These are phyloP conservation scores for Aricia artaxerxes DNA, from an alignment of 2,888 invertebrate genomes.

Conservation along the genomic window DNA sequence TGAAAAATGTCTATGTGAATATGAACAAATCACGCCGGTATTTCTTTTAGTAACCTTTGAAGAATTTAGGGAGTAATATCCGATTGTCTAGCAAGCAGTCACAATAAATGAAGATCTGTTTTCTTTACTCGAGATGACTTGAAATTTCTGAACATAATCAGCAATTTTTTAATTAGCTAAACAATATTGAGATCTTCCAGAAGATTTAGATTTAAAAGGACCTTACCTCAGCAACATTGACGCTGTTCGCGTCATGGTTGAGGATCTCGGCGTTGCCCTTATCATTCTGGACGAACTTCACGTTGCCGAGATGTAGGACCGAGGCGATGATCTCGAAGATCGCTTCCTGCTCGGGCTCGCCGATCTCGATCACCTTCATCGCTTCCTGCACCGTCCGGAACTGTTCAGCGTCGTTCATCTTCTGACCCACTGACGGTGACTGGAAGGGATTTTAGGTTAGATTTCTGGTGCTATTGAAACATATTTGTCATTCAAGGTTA, in stretches of 20 bases:
- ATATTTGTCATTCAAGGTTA: neutral
- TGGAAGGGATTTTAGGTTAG: slow-evolving; percentile 40
- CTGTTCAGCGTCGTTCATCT: slow-evolving; percentile 82
- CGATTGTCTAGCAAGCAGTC: too few relatives aligned
- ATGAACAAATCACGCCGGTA: neutral
- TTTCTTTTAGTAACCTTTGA: neutral
- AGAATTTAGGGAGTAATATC: too few relatives aligned
- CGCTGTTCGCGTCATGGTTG: slow-evolving; percentile 78
- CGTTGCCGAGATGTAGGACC: slow-evolving; percentile 91
- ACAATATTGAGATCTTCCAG: too few relatives aligned
- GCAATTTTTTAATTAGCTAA: too few relatives aligned
- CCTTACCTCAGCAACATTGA: slow-evolving; percentile 84
- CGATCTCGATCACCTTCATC: slow-evolving; percentile 89
- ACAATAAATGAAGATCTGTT: too few relatives aligned
- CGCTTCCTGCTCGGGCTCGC: slow-evolving; percentile 84
- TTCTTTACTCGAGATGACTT: neutral
- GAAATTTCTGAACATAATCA: too few relatives aligned
- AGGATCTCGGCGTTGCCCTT: slow-evolving; percentile 86
- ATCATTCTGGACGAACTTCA: slow-evolving; percentile 87
- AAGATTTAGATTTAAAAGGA: too few relatives aligned
- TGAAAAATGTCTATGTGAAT: neutral
- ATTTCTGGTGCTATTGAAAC: neutral
- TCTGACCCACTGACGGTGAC: slow-evolving; percentile 57
- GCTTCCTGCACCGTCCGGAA: slow-evolving; percentile 86
- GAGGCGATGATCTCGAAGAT: slow-evolving; percentile 91